Evolutionary conservation across 2,113 vertebrate species (phyloP), one percentile per base, ranked within the genome.

Genomic region (Cyanistes caeruleus): DNA sequence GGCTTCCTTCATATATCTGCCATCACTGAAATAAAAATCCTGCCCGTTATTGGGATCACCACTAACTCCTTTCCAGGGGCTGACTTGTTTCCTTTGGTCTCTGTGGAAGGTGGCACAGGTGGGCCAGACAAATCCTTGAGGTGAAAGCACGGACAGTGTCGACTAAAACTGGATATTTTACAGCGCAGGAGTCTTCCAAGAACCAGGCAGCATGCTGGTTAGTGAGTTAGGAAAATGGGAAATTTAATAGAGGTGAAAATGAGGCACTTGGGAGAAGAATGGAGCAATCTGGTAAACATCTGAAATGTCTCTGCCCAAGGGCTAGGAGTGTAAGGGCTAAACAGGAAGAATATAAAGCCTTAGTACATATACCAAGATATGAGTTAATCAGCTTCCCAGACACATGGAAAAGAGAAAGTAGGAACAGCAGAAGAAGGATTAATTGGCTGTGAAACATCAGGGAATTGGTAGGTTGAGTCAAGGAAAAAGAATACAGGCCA

Each of bases 401-500:
- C 74, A 89, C 77, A 89, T 20, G 91, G 94, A 91, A 94, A 93
- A 84, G 80, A 79, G 77, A 95, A 93, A 91, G 94, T 79, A 87
- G 30, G 48, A 95, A 68, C 52, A 89, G 87, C 80, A 95, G 89
- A 87, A 87, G 49, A 94, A 95, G 69, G 89, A 96, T 95, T 95
- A 96, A 95, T 94, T 96, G 77, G 70, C 95, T 95, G 94, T 91
- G 94, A 97, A 96, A 84, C 87, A 65, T 79, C 65, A 43, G 96
- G 93, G 93, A 94, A 91, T 89, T 82, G 58, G n/a, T 91, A 94
- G 77, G 49, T 39, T 95, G 81, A 89, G 91, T 82, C 89, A 94
- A 82, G 49, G 86, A 91, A 94, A 79, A 85, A 75, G 80, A 94
- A 93, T 69, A 73, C 37, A 82, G 7, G 23, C 86, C 89, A 87